Evolutionary conservation across 2,888 invertebrate genomes (phyloP).

Genomic region (Oeneis ivallda): DNA sequence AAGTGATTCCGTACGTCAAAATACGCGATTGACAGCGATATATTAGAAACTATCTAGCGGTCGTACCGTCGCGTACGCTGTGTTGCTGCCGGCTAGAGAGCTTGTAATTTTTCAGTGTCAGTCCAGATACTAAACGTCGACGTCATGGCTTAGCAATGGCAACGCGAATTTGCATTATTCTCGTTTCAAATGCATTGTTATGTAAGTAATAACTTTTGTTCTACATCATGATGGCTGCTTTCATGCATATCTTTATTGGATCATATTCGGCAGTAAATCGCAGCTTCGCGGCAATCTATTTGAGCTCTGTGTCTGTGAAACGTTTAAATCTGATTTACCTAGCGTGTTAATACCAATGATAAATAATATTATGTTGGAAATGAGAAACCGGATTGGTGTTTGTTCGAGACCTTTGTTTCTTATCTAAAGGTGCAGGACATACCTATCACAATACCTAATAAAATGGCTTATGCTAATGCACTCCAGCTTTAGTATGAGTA

Average conservation of each 20-base stretch:
- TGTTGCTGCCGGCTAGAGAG: slow-evolving; percentile 56
- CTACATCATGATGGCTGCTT: slow-evolving; percentile 24
- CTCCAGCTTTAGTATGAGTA: too few relatives aligned
- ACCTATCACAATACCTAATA: not conserved
- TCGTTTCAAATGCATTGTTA: slow-evolving; percentile 26
- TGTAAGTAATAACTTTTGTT: slow-evolving; percentile 23
- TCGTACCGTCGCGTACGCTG: slow-evolving; percentile 50
- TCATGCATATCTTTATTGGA: slow-evolving; percentile 29
- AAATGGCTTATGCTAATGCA: too few relatives aligned
- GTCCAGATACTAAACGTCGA: slow-evolving; percentile 67
- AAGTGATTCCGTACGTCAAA: slow-evolving; percentile 74
- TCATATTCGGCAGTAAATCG: slow-evolving; percentile 28
- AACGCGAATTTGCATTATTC: slow-evolving; percentile 45
- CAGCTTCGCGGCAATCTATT: slow-evolving; percentile 21
- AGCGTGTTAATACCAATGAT: slow-evolving; percentile 25
- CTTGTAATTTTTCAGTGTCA: slow-evolving; percentile 79
- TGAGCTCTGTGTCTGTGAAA: slow-evolving; percentile 23
- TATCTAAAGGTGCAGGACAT: not conserved
- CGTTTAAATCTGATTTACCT: slow-evolving; percentile 25
- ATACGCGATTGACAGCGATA: slow-evolving; percentile 77
- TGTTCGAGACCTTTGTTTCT: slow-evolving; percentile 13
- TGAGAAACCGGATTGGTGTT: slow-evolving; percentile 22
- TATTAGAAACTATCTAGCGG: slow-evolving; percentile 77
- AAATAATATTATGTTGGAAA: slow-evolving; percentile 23
- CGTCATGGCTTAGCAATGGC: slow-evolving; percentile 73